Base-by-base conservation (phyloP, 2,797 vertebrate genomes). In the Coregonus ussuriensis region DNA sequence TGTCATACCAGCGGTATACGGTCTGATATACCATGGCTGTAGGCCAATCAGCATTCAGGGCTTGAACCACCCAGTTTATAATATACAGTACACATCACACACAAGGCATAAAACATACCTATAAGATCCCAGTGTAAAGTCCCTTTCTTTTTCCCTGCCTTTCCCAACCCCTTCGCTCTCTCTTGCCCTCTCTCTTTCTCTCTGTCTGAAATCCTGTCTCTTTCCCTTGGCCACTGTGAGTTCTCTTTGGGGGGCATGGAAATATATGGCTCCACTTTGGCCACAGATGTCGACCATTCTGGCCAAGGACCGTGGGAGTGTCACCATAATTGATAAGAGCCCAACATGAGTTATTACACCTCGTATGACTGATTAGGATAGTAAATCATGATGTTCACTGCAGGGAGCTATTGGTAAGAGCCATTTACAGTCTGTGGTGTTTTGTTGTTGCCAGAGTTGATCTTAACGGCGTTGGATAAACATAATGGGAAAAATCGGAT, bases 261-360 rank as follows among this genome's bases (percentile, higher is more conserved):
- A 82, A 75, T 80, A 83, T 81, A 73, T 77, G 82, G 72, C 74
- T 87, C 51, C 16, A 69, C 63, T 81, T 82, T 84, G 76, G 74
- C 79, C 68, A 75, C 89, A 91, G 87, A 87, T 91, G 89, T 80
- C 41, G 33, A 62, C 62, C 54, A 74, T 79, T 83, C 75, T 74
- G 70, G 71, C 82, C 76, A 62, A 71, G 9, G 51, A 79, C 74
- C 71, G 66, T 85, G 84, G 82, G 84, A 87, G 80, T 83, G 29
- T 84, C 71, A 6, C 18, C 54, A 59, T 81, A 77, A 78, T 47
- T 72, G 52, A 72, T 72, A 47, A 77, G 71, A 25, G 41, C 35
- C 78, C 75, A 78, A 78, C 29, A 76, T 73, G 25, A 81, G 69
- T 52, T 81, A 77, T 85, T 16, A 74, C 35, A 76, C 3, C 51